Base-by-base conservation (phyloP, 2,797 vertebrate species). In the Micromesistius poutassou region DNA sequence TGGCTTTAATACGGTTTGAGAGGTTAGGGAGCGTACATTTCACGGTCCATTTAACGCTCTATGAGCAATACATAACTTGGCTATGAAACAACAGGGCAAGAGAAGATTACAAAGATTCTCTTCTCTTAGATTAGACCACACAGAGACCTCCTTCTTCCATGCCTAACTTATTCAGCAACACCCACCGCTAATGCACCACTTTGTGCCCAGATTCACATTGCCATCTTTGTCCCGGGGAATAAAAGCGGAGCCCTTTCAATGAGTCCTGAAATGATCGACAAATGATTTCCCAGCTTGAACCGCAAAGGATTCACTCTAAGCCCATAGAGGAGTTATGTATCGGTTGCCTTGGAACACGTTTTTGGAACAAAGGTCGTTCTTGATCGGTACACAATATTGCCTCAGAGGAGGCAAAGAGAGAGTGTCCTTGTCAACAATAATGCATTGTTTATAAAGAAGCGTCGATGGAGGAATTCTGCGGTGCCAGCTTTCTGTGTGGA, bases 21-120 rank as follows among this genome's bases (percentile, higher is more conserved):
- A 68, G 25, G 25, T 68, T 10, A 68, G n/a, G n/a, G 0, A 25
- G 62, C 25, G 5, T 10, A 9, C n/a, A 66, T 66, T 25, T 28
- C 38, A 81, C 3, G 73, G 71, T n/a, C 35, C 66, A 84, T 85
- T 86, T 25, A 74, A 40, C 70, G 2, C 1, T 76, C 87, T 71
- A 87, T 83, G 82, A 89, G 73, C 71, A 89, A 88, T 87, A 36
- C 73, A 19, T 86, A 68, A 68, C 62, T 28, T 28, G n/a, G 6
- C 19, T 55, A 14, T 22, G 4, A n/a, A 55, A 22, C 50, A 55
- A 22, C 16, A n/a, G n/a, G 22, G 55, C 55, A 33, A 33, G 33
- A 10, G 62, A 9, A 4, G 25, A 33, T 71, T 72, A 79, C 62
- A 80, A 25, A 55, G 72, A n/a, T 75, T 19, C 79, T 30, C 79